Percentiles rank a stretch among this genome's conserved stretches.
Conservation (phyloP, 2,113 vertebrate species). For the Malurus elegans region DNA sequence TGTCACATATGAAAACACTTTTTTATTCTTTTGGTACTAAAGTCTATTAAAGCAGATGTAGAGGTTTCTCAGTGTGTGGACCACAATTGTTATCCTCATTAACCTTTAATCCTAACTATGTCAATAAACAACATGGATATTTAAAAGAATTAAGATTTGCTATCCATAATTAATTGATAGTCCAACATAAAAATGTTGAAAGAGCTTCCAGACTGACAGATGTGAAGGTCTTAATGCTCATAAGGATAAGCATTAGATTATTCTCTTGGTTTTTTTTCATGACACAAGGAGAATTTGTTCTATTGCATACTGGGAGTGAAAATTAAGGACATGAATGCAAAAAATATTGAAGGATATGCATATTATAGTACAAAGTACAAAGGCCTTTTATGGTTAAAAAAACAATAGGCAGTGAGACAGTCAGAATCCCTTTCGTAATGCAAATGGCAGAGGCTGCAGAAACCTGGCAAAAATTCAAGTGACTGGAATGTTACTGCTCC, state of each 20-base stretch:
- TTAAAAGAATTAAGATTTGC: neutral
- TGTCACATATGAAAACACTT: neutral
- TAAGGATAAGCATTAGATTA: neutral
- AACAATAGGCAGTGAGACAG: neutral
- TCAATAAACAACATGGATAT: neutral
- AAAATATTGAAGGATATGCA: neutral
- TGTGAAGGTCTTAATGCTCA: neutral
- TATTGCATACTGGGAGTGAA: neutral
- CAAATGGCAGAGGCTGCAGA: neutral
- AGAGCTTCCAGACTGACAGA: neutral
- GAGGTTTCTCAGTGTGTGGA: neutral
- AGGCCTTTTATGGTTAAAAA: neutral
- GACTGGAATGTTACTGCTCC: neutral
- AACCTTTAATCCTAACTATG: neutral
- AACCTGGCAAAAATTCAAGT: neutral
- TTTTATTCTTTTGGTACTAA: neutral
- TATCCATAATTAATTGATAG: neutral
- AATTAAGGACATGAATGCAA: neutral
- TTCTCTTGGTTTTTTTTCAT: neutral
- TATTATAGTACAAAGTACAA: neutral
- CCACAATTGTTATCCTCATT: neutral
- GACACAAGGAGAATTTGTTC: neutral
- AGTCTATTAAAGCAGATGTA: neutral
- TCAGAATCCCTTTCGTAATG: neutral
- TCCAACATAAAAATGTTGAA: neutral